phyloP scores from a whole-genome alignment of 2,888 invertebrate species.

The Lumbricus terrestris region DNA sequence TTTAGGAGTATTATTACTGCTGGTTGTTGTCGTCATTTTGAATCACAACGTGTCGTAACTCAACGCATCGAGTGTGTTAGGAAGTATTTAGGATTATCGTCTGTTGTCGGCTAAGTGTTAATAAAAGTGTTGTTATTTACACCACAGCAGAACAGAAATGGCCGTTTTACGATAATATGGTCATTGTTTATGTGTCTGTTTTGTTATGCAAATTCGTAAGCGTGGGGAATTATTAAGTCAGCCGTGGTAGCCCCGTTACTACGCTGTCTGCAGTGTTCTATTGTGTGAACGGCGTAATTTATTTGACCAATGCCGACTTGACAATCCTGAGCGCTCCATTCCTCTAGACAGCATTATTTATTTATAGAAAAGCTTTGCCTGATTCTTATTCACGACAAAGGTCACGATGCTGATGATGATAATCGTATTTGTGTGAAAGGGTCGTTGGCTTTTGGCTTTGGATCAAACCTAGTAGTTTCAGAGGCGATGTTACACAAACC shows the following conservation, averaged over 20 bases:
- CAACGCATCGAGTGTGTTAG: neutral
- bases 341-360: constrained; percentile 3
- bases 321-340: neutral
- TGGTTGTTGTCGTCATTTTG: neutral
- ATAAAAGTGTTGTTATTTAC: neutral
- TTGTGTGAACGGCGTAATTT: neutral
- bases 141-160: neutral
- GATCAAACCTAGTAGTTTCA: neutral
- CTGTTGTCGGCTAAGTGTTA: neutral
- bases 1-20: neutral
- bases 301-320: neutral
- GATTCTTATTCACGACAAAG: neutral
- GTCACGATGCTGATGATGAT: neutral
- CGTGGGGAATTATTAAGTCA: neutral
- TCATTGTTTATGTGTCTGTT: neutral
- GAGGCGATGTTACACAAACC: neutral
- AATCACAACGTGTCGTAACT: neutral
- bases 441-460: neutral
- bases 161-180: neutral
- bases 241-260: neutral
- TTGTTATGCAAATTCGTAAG: neutral
- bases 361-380: neutral
- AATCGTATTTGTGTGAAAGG: too few relatives aligned
- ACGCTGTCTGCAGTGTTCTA: neutral
- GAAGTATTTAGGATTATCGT: neutral